Percentiles rank a stretch among this genome's conserved stretches.
Evolutionary conservation across 1,140 invertebrate species (phyloP).

Genomic region (Magallana angulata): DNA sequence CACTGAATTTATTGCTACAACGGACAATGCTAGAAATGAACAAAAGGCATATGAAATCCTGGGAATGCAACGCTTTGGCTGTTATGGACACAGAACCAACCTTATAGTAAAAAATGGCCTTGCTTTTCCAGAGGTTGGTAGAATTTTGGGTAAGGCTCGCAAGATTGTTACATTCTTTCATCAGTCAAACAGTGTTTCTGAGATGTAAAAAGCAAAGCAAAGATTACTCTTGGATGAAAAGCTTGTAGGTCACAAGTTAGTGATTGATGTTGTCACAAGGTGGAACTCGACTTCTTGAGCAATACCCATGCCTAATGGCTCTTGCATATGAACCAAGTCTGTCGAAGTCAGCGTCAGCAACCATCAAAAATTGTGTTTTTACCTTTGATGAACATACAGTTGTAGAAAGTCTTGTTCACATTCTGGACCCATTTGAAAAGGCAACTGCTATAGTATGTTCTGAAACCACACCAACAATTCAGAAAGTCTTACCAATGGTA

Average conservation of each 20-base stretch:
- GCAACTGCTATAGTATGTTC: no score
- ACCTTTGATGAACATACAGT: neutral
- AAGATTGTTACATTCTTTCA: no score
- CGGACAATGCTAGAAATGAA: slow-evolving; percentile 53
- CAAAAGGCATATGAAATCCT: slow-evolving; percentile 39
- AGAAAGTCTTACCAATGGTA: no score
- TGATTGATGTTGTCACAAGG: slow-evolving; percentile 38
- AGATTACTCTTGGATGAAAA: no score
- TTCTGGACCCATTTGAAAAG: no score
- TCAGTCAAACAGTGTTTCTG: no score
- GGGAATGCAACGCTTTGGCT: slow-evolving; percentile 41
- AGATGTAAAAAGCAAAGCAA: no score
- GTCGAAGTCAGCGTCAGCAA: neutral
- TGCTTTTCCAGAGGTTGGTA: no score
- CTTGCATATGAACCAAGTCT: no score
- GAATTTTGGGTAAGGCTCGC: no score
- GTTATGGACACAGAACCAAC: slow-evolving; percentile 51
- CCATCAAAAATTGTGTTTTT: neutral
- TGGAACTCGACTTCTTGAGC: slow-evolving; percentile 37
- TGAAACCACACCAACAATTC: no score
- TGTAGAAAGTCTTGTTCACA: no score
- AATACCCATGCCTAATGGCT: neutral
- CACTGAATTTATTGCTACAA: slow-evolving; percentile 27
- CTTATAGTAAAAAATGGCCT: neutral
- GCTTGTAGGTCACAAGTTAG: neutral